Conservation (phyloP, 2,888 invertebrate genomes). For the Autographa gamma region DNA sequence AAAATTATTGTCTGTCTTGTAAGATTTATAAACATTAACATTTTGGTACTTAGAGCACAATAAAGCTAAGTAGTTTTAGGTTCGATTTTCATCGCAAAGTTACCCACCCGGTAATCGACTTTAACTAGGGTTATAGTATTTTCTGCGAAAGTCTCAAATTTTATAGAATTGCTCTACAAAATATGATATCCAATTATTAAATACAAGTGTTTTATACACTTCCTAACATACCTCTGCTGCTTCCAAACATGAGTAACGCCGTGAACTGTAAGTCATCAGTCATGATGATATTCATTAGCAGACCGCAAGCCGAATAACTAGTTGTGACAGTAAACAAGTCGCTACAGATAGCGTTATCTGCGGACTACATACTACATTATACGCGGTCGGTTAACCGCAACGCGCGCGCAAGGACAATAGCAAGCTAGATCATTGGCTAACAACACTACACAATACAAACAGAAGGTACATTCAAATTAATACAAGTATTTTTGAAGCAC, state of each 20-base stretch:
- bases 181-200: too few relatives aligned
- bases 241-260: background rate
- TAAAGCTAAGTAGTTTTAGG: too few relatives aligned
- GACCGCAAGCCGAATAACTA: conserved; percentile 42
- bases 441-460: background rate
- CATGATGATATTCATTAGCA: background rate
- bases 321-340: conserved; percentile 24
- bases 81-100: too few relatives aligned
- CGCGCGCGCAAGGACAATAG: conserved; percentile 53
- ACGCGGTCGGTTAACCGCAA: conserved; percentile 55
- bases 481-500: too few relatives aligned
- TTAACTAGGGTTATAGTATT: too few relatives aligned
- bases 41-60: too few relatives aligned
- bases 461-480: too few relatives aligned
- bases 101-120: too few relatives aligned
- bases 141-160: too few relatives aligned
- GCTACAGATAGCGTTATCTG: conserved; percentile 32
- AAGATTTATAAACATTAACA: too few relatives aligned
- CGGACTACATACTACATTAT: conserved; percentile 37
- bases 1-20: too few relatives aligned
- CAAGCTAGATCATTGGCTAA: conserved; percentile 39
- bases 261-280: background rate
- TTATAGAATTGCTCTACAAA: too few relatives aligned
- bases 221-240: background rate
- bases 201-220: background rate